phyloP scores from a whole-genome alignment of 2,888 invertebrate species.

The Cyclophora punctaria region DNA sequence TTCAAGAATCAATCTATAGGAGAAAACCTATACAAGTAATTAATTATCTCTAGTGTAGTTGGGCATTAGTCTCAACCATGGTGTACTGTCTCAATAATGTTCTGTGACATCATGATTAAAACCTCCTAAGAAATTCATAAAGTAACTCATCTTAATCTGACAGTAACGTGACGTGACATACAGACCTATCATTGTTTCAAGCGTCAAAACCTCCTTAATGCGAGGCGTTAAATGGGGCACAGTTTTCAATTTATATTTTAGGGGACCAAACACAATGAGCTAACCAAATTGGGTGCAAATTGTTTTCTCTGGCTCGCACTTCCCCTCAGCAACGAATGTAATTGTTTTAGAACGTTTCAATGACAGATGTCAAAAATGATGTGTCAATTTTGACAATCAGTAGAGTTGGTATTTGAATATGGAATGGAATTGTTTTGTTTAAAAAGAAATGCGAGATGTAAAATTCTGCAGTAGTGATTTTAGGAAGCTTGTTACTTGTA shows the following conservation, averaged over 20 bases:
- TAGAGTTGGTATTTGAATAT: too few relatives aligned
- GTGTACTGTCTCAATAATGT: too few relatives aligned
- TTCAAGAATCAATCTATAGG: too few relatives aligned
- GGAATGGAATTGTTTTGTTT: too few relatives aligned
- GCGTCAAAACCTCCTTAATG: conserved; percentile 13
- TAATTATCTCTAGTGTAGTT: too few relatives aligned
- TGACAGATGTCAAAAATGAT: conserved; percentile 14
- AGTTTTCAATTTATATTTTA: conserved; percentile 45
- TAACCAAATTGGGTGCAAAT: conserved; percentile 51
- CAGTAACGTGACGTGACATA: background rate
- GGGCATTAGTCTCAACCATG: too few relatives aligned
- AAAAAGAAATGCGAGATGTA: too few relatives aligned
- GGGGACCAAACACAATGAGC: conserved; percentile 47
- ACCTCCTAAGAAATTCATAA: background rate
- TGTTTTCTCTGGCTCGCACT: conserved; percentile 48
- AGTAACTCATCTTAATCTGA: background rate
- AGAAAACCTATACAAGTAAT: too few relatives aligned
- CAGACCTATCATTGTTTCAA: background rate
- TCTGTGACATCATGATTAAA: too few relatives aligned
- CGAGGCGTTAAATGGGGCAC: conserved; percentile 44
- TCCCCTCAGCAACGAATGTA: conserved; percentile 24
- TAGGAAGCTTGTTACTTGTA: too few relatives aligned
- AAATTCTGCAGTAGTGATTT: too few relatives aligned
- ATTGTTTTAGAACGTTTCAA: conserved; percentile 13
- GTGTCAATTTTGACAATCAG: background rate